A percentile compares a stretch with the other conserved stretches of the same genome.
phyloP scores from a whole-genome alignment of 2,113 vertebrate genomes.

The Parus major region DNA sequence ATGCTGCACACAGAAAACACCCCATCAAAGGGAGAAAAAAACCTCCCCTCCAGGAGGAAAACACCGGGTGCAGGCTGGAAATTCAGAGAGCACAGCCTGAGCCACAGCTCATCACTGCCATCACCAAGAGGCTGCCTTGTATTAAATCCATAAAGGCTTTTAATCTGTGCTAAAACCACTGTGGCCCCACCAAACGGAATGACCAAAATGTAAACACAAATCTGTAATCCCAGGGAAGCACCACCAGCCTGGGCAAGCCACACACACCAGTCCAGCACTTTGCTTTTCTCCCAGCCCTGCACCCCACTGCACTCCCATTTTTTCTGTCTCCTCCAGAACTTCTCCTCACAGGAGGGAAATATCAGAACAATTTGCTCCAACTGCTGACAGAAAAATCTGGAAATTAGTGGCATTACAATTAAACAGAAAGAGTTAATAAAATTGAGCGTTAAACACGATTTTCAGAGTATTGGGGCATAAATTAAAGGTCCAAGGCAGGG shows the following conservation, averaged over 20 bases:
- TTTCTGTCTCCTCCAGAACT: neutral
- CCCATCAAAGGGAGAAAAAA: neutral
- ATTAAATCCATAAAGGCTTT: neutral
- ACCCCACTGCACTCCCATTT: neutral
- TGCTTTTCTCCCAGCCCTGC: neutral
- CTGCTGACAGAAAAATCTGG: neutral
- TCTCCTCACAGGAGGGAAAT: neutral
- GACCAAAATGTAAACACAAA: neutral
- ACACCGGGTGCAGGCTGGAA: neutral
- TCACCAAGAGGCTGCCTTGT: neutral
- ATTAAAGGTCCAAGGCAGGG: neutral
- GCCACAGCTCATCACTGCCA: neutral
- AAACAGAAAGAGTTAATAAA: neutral
- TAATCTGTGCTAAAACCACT: neutral
- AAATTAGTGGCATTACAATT: neutral
- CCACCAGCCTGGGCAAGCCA: neutral
- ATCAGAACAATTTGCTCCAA: neutral
- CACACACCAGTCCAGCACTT: neutral
- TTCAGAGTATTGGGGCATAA: neutral
- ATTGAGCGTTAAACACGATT: rapidly evolving
- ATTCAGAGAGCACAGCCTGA: neutral
- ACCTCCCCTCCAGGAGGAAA: neutral
- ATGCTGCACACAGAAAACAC: neutral
- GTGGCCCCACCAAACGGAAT: neutral
- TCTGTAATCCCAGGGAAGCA: neutral